A percentile compares a stretch with the other conserved stretches of the same genome.
Conservation (phyloP, 1,140 invertebrate genomes). For the Trissolcus basalis region DNA sequence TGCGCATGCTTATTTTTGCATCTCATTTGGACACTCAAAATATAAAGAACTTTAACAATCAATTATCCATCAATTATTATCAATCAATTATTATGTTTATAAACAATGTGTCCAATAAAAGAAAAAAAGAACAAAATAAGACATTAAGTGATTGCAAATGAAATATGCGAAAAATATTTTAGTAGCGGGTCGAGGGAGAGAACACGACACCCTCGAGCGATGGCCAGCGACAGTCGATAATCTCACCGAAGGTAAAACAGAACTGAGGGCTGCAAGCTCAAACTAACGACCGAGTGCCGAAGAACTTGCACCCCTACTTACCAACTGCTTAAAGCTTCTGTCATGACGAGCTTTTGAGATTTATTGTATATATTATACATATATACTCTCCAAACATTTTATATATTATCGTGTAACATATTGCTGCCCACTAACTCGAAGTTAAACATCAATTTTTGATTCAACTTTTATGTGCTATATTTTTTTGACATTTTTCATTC, state of each 20-base stretch:
- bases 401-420: conserved; percentile 31
- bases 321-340: conserved; percentile 70
- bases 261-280: conserved; percentile 58
- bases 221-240: conserved; percentile 77
- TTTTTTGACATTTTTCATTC: conserved; percentile 7
- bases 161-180: conserved; percentile 72
- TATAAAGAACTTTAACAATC: too few relatives aligned
- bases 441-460: conserved; percentile 10
- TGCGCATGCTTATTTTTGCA: conserved; percentile 21
- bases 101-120: conserved; percentile 16
- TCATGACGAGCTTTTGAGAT: conserved; percentile 68
- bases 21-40: conserved; percentile 23
- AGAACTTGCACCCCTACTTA: conserved; percentile 73
- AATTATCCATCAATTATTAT: too few relatives aligned
- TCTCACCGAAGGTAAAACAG: conserved; percentile 77
- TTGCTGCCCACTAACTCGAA: conserved; percentile 7
- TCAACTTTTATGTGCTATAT: conserved; percentile 6
- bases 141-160: conserved; percentile 58
- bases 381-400: conserved; percentile 6
- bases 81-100: background rate
- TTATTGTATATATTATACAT: conserved; percentile 29
- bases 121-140: background rate
- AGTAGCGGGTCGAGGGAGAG: conserved; percentile 75
- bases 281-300: conserved; percentile 65
- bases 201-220: conserved; percentile 73